Conservation (phyloP, 2,888 invertebrate genomes). For the Diadromus collaris region DNA sequence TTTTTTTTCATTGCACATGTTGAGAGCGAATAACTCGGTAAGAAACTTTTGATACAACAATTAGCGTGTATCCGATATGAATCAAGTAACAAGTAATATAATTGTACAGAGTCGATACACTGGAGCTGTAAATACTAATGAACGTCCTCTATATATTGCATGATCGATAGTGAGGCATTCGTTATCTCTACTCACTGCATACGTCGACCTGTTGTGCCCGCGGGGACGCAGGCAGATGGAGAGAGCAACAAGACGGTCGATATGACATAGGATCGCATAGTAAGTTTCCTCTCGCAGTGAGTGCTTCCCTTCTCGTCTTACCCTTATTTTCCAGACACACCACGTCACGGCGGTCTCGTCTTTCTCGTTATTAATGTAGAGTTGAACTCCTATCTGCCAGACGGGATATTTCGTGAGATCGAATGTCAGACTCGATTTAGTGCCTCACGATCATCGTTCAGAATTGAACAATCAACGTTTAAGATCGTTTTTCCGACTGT, state of each 20-base stretch:
- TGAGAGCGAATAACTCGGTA: not conserved
- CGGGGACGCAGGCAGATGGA: not conserved
- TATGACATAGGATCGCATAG: conserved; percentile 26
- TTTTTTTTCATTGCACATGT: not conserved
- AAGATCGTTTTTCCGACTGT: not conserved
- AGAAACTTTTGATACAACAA: not conserved
- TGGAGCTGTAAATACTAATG: not conserved
- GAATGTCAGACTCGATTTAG: conserved; percentile 1
- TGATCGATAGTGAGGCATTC: conserved; percentile 8
- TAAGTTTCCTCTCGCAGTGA: conserved; percentile 3
- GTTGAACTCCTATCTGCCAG: conserved; percentile 10
- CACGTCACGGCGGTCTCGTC: conserved; percentile 29
- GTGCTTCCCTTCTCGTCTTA: conserved; percentile 40
- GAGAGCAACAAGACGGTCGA: conserved; percentile 12
- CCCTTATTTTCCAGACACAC: conserved; percentile 34
- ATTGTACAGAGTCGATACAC: not conserved
- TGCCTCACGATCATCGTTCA: not conserved
- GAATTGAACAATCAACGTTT: not conserved
- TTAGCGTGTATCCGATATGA: not conserved
- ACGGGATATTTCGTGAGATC: conserved; percentile 2
- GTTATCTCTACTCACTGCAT: not conserved
- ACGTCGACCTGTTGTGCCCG: not conserved
- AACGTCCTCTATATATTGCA: not conserved
- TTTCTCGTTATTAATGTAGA: conserved; percentile 45
- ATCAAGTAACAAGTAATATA: not conserved